Conservation (phyloP, 2,797 vertebrate species). For the Gouania willdenowi region DNA sequence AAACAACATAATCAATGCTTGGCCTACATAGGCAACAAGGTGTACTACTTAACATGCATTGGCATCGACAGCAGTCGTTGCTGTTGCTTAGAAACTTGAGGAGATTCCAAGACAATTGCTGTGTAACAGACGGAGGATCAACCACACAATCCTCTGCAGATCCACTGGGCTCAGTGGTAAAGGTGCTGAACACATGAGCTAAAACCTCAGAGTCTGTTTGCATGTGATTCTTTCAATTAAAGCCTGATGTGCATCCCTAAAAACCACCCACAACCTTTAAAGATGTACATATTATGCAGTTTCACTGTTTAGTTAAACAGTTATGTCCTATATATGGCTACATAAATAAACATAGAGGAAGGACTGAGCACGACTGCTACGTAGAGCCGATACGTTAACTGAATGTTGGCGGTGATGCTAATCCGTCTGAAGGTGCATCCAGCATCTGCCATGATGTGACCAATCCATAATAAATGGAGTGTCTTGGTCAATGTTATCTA, state of each 20-base stretch:
- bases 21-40: too few species aligned
- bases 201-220: not conserved
- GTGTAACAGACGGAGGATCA: constrained; percentile 7
- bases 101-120: not conserved
- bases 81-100: too few species aligned
- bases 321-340: not conserved
- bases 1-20: too few species aligned
- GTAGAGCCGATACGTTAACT: not conserved
- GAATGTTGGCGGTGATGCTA: not conserved
- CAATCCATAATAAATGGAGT: not conserved
- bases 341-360: not conserved
- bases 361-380: not conserved
- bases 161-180: not conserved
- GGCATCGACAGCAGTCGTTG: too few species aligned
- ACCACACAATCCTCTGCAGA: not conserved
- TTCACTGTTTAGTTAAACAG: not conserved
- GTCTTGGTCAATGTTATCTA: not conserved
- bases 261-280: not conserved
- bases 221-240: not conserved
- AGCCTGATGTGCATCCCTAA: not conserved
- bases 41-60: too few species aligned
- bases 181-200: not conserved
- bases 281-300: not conserved
- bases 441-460: not conserved
- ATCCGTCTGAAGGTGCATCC: constrained; percentile 4